Evolutionary conservation across 2,113 vertebrate genomes (phyloP).

Genomic region (Erythrolamprus reginae): DNA sequence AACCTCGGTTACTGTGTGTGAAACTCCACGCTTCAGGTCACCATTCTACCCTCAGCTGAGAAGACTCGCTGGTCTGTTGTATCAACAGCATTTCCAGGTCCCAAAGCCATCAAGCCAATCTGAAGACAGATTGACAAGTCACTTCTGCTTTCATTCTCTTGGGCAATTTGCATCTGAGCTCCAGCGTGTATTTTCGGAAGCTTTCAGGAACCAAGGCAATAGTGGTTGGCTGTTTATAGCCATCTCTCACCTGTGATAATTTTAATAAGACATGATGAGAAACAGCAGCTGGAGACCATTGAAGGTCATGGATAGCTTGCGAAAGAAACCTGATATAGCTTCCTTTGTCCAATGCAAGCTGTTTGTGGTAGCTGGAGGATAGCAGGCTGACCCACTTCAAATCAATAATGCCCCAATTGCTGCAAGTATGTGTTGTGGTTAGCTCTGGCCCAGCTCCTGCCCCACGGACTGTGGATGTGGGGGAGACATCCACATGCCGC

Average conservation of each 20-base stretch:
- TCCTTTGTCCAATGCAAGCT: conserved; percentile 34
- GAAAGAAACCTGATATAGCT: conserved; percentile 33
- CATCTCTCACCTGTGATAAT: conserved; percentile 52
- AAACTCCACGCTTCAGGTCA: background rate
- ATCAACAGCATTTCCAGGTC: conserved; percentile 32
- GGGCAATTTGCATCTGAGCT: conserved; percentile 61
- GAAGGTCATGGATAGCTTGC: conserved; percentile 45
- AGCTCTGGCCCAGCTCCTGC: too few species aligned
- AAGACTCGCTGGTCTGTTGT: background rate
- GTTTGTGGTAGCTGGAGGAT: conserved; percentile 40
- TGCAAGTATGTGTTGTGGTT: too few species aligned
- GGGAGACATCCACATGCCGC: too few species aligned
- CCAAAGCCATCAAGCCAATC: conserved; percentile 40
- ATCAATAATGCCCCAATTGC: conserved; percentile 50
- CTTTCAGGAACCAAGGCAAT: conserved; percentile 39
- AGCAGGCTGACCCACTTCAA: conserved; percentile 44
- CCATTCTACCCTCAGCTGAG: background rate
- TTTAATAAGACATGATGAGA: conserved; percentile 46
- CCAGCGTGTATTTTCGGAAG: conserved; percentile 45
- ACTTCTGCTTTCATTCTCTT: conserved; percentile 57
- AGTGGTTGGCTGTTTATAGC: conserved; percentile 57
- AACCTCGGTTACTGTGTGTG: background rate
- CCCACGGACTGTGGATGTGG: too few species aligned
- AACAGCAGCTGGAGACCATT: conserved; percentile 42
- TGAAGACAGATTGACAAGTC: conserved; percentile 43